A percentile compares a stretch with the other conserved stretches of the same genome.
phyloP scores from a whole-genome alignment of 2,113 vertebrate species.

The Chlamydotis undulata region DNA sequence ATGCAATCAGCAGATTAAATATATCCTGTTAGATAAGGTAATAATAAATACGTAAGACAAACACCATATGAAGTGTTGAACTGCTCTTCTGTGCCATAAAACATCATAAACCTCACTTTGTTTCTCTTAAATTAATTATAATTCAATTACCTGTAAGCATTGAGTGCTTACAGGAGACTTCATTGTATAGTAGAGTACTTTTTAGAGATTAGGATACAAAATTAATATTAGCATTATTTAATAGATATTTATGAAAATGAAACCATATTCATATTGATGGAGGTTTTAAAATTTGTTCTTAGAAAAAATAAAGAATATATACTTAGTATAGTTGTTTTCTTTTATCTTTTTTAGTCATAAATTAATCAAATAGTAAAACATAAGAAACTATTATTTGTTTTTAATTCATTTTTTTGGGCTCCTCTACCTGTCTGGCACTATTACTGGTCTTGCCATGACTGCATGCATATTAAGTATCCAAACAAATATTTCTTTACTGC shows the following conservation, averaged over 20 bases:
- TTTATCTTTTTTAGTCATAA: neutral
- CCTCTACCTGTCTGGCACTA: neutral
- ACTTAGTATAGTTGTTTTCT: neutral
- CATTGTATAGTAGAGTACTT: neutral
- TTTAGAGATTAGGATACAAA: neutral
- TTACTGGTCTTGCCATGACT: neutral
- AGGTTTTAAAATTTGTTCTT: neutral
- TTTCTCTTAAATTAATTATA: neutral
- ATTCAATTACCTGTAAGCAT: neutral
- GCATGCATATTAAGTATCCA: neutral
- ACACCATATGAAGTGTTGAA: neutral
- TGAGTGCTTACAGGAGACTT: neutral
- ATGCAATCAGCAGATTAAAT: neutral
- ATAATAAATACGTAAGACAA: neutral
- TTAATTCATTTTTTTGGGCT: neutral
- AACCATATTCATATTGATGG: neutral
- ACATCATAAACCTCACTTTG: neutral
- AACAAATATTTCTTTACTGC: neutral
- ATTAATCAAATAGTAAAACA: neutral
- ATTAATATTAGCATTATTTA: neutral
- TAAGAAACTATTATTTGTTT: neutral
- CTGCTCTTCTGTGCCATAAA: neutral
- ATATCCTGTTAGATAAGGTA: neutral
- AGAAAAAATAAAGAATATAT: neutral
- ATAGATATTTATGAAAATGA: neutral